Conservation (phyloP, 2,888 invertebrate genomes). For the Cistogaster globosa region DNA sequence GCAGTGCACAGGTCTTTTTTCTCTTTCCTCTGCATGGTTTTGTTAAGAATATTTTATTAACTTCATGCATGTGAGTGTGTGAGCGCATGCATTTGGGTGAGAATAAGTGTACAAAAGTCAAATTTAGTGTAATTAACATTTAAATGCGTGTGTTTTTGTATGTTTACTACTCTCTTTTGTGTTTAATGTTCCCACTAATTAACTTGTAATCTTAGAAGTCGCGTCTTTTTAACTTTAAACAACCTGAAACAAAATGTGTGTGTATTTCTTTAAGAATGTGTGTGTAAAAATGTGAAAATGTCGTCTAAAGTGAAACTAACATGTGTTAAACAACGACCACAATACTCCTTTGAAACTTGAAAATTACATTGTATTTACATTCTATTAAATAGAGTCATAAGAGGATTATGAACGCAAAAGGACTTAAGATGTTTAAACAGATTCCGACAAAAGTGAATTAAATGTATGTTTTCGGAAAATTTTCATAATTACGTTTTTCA, state of each 20-base stretch:
- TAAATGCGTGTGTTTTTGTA: background rate
- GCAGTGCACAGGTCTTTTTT: no score
- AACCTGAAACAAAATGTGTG: background rate
- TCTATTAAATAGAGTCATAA: slow-evolving; percentile 22
- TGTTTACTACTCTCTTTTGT: background rate
- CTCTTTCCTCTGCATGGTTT: no score
- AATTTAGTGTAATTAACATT: slow-evolving; percentile 35
- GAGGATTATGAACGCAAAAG: slow-evolving; percentile 5
- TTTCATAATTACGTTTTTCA: no score
- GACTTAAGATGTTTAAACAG: background rate
- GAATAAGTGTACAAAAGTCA: slow-evolving; percentile 35
- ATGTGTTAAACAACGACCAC: slow-evolving; percentile 44
- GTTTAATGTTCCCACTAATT: slow-evolving; percentile 60
- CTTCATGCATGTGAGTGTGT: background rate
- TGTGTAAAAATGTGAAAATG: background rate
- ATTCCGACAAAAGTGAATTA: background rate
- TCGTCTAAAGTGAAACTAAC: slow-evolving; percentile 36
- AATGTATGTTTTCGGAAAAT: background rate
- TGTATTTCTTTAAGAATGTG: background rate
- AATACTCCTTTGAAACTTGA: background rate
- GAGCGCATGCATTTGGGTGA: background rate
- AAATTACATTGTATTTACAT: slow-evolving; percentile 26
- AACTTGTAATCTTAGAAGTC: slow-evolving; percentile 59
- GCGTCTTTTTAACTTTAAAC: slow-evolving; percentile 47
- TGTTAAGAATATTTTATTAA: no score